Evolutionary conservation across 1,140 invertebrate species (phyloP).

Genomic region (Drosophila carrolli): DNA sequence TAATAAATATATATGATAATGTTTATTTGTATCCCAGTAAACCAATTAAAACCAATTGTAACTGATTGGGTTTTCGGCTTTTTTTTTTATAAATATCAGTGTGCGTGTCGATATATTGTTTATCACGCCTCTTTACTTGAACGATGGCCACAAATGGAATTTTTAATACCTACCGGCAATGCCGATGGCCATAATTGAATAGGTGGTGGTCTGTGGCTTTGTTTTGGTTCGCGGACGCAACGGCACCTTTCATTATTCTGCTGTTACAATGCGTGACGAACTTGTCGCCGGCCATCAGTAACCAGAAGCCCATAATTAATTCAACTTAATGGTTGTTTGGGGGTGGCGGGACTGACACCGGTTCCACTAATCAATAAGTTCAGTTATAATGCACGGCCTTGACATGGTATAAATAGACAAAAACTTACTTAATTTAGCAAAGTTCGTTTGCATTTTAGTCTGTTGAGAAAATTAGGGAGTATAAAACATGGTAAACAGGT

Average conservation of each 20-base stretch:
- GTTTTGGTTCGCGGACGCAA: constrained; percentile 34
- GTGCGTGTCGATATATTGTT: constrained; percentile 28
- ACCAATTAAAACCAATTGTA: constrained; percentile 35
- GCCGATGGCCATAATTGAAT: constrained; percentile 49
- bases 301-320: constrained; percentile 56
- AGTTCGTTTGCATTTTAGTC: constrained; percentile 9
- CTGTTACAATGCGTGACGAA: constrained; percentile 49
- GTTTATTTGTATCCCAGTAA: constrained; percentile 6
- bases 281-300: constrained; percentile 16
- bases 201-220: constrained; percentile 37
- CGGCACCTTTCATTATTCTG: constrained; percentile 39
- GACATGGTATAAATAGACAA: constrained; percentile 31
- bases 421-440: constrained; percentile 4
- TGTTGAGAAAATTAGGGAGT: neutral
- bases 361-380: constrained; percentile 58
- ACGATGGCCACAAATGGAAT: constrained; percentile 48
- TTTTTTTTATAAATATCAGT: constrained; percentile 18
- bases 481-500: neutral
- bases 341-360: constrained; percentile 33
- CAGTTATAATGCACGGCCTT: constrained; percentile 31
- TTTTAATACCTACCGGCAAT: constrained; percentile 49
- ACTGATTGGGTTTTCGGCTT: constrained; percentile 38
- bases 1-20: neutral
- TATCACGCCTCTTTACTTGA: constrained; percentile 25
- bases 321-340: constrained; percentile 8